Evolutionary conservation across 1,140 invertebrate species (phyloP).

Genomic region (Macrobrachium rosenbergii): DNA sequence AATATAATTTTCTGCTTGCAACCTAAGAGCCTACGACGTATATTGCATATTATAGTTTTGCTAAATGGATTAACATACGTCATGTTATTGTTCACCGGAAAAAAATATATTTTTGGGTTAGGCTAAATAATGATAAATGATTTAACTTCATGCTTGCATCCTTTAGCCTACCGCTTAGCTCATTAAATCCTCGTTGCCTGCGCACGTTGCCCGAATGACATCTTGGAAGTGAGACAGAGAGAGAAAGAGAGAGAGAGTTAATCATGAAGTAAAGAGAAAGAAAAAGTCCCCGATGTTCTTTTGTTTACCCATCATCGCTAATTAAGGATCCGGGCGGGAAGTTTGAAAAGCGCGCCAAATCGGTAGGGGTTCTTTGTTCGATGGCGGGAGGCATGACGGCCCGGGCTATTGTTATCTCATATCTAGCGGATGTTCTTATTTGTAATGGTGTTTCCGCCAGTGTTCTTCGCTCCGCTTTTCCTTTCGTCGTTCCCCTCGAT

Average conservation of each 20-base stretch:
- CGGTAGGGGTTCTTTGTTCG: constrained; percentile 4
- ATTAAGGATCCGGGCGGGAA: constrained; percentile 39
- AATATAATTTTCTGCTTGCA: too few relatives aligned
- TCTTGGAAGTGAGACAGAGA: not conserved
- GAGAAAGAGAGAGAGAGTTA: not conserved
- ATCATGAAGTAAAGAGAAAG: not conserved
- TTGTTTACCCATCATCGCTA: constrained; percentile 49
- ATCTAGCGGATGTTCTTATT: constrained; percentile 6
- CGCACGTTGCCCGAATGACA: too few relatives aligned
- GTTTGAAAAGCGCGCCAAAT: constrained; percentile 43
- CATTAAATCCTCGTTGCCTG: too few relatives aligned
- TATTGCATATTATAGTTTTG: not conserved
- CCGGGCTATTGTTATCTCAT: not conserved
- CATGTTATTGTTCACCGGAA: too few relatives aligned
- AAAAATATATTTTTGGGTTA: too few relatives aligned
- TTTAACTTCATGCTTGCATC: too few relatives aligned
- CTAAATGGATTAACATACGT: not conserved
- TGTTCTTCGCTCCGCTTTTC: too few relatives aligned
- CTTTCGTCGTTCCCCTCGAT: too few relatives aligned
- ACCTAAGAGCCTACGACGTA: too few relatives aligned
- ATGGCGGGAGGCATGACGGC: not conserved
- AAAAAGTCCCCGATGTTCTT: constrained; percentile 31
- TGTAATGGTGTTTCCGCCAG: not conserved
- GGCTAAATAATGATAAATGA: too few relatives aligned
- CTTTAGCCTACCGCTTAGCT: too few relatives aligned